Evolutionary conservation across 53 echinoderm and acorn worm species (phyloP).

Genomic region (Crossaster papposus): DNA sequence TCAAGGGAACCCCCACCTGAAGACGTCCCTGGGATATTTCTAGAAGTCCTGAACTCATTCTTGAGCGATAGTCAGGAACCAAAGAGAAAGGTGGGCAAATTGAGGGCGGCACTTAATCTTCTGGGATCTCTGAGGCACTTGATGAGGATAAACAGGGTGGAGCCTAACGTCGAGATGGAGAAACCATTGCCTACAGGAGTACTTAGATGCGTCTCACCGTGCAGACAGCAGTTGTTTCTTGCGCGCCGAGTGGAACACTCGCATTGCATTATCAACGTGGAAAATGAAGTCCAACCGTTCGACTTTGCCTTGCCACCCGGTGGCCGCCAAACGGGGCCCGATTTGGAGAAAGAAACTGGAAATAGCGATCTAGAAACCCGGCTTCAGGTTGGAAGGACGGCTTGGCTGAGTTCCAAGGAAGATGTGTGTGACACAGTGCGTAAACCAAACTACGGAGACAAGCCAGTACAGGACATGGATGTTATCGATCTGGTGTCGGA

Average conservation of each 20-base stretch:
- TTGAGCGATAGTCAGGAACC: background rate
- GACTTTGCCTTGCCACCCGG: background rate
- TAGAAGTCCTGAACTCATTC: slow-evolving; percentile 8
- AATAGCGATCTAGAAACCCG: background rate
- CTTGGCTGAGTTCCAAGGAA: slow-evolving; percentile 14
- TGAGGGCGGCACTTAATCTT: background rate
- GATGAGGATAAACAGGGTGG: slow-evolving; percentile 18
- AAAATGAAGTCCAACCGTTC: slow-evolving; percentile 12
- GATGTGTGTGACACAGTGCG: background rate
- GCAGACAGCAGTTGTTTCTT: background rate
- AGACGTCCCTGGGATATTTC: slow-evolving; percentile 30
- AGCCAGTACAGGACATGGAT: slow-evolving; percentile 5
- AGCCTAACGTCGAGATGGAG: background rate
- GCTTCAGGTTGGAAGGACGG: background rate
- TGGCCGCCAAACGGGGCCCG: background rate
- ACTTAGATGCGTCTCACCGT: background rate
- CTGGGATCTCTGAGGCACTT: slow-evolving; percentile 1
- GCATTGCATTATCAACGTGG: slow-evolving; percentile 23
- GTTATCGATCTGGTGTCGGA: slow-evolving; percentile 30
- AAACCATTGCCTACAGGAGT: background rate
- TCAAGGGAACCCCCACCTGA: slow-evolving; percentile 32
- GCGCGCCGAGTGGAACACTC: background rate
- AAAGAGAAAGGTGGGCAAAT: background rate
- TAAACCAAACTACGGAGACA: background rate
- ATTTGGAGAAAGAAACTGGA: background rate